These are phyloP conservation scores for Tachysurus fulvidraco DNA, from an alignment of 2,113 vertebrate genomes.

Conservation along the genomic window DNA sequence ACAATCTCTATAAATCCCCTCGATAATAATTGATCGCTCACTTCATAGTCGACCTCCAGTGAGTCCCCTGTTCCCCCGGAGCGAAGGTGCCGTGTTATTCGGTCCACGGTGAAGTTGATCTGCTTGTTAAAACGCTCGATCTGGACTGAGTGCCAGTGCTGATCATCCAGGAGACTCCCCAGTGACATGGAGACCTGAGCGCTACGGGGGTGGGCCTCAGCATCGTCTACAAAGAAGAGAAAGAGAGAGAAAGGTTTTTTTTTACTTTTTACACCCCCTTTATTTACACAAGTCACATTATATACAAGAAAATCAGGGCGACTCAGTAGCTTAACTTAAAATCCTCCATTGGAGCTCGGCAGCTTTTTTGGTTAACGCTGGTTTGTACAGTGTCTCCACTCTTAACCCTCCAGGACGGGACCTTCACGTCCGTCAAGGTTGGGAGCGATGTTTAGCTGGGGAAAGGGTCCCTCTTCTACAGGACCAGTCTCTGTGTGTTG, in stretches of 20 bases:
- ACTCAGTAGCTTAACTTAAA: no score
- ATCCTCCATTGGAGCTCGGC: no score
- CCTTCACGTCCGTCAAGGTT: no score
- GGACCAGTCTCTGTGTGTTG: no score
- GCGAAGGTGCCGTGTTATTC: conserved; percentile 78
- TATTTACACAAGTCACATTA: no score
- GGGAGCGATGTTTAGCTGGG: no score
- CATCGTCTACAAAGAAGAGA: conserved; percentile 72
- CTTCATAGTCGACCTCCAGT: conserved; percentile 88
- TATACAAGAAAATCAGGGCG: no score
- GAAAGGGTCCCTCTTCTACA: no score
- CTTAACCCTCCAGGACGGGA: no score
- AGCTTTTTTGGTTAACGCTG: no score
- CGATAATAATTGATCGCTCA: conserved; percentile 55
- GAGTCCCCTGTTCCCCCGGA: conserved; percentile 77
- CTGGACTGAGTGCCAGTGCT: conserved; percentile 85
- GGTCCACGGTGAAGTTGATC: conserved; percentile 85
- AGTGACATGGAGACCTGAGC: conserved; percentile 69
- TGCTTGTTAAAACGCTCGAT: conserved; percentile 85
- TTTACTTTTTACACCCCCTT: no score
- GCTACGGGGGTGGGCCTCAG: conserved; percentile 73
- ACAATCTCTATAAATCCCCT: not conserved
- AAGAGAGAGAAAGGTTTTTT: not conserved
- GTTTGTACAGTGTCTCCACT: no score
- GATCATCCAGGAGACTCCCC: conserved; percentile 85